Evolutionary conservation across 2,888 invertebrate species (phyloP).

Genomic region (Caenorhabditis zanzibari): DNA sequence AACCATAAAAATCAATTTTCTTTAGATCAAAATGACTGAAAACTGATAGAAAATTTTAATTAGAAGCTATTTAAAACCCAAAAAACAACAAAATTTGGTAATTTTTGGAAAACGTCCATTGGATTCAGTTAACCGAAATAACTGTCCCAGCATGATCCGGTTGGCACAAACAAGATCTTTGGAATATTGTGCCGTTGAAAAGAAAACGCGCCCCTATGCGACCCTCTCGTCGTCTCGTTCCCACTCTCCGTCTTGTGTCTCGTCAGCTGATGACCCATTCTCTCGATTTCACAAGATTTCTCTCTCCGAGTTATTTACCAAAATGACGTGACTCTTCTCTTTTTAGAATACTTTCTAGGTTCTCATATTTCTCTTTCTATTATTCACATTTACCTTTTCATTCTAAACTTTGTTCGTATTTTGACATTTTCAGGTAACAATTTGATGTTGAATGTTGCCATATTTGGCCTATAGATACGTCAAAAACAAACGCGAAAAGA

Average conservation of each 20-base stretch:
- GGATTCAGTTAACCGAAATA: too few species aligned
- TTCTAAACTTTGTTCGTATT: background rate
- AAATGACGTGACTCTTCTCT: conserved; percentile 16
- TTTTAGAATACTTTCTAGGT: conserved; percentile 5
- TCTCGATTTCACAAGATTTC: conserved; percentile 13
- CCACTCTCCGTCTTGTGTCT: conserved; percentile 19
- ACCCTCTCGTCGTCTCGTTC: background rate
- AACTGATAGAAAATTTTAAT: too few species aligned
- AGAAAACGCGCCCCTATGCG: conserved; percentile 18
- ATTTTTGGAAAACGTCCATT: too few species aligned
- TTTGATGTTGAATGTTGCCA: conserved; percentile 70
- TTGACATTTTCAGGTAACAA: background rate
- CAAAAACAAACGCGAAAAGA: conserved; percentile 70
- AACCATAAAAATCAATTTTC: too few species aligned
- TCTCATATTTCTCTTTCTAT: background rate
- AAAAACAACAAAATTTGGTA: too few species aligned
- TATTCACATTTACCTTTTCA: background rate
- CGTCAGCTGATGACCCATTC: conserved; percentile 25
- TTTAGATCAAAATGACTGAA: too few species aligned
- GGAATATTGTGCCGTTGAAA: background rate
- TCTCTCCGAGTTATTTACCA: conserved; percentile 16
- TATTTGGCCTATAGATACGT: conserved; percentile 75
- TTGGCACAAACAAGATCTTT: background rate
- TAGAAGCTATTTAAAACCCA: too few species aligned
- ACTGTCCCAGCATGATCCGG: too few species aligned